A percentile compares a stretch with the other conserved stretches of the same genome.
Evolutionary conservation across 2,113 vertebrate species (phyloP).

Genomic region (Brachyhypopomus gauderio): DNA sequence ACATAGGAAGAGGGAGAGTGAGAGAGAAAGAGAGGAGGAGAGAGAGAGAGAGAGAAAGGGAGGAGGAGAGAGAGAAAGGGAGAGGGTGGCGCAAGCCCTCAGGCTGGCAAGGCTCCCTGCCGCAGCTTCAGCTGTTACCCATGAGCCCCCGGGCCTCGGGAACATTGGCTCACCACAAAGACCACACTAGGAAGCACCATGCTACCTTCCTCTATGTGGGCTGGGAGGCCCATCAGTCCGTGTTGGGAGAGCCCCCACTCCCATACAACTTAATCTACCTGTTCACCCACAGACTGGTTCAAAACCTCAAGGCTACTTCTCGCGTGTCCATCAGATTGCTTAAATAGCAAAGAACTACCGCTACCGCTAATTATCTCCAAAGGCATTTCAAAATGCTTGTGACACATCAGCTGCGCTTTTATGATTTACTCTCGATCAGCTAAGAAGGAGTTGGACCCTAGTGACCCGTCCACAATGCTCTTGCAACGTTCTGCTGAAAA

Average conservation of each 20-base stretch:
- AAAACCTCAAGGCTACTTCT: not conserved
- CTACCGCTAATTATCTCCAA: not conserved
- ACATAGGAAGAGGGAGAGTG: constrained; percentile 82
- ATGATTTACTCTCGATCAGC: not conserved
- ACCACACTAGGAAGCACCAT: constrained; percentile 52
- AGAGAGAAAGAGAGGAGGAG: constrained; percentile 31
- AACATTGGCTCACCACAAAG: constrained; percentile 80
- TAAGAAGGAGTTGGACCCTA: not conserved
- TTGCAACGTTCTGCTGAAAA: not conserved
- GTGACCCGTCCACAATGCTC: not conserved
- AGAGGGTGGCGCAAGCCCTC: constrained; percentile 81
- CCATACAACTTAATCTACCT: constrained; percentile 40
- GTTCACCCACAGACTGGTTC: constrained; percentile 4
- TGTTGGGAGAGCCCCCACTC: constrained; percentile 6
- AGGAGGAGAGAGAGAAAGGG: constrained; percentile 56
- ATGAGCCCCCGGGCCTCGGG: constrained; percentile 83
- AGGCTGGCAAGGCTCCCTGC: constrained; percentile 87
- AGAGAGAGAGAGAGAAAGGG: constrained; percentile 57
- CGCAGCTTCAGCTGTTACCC: constrained; percentile 88
- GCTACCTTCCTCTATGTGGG: constrained; percentile 19
- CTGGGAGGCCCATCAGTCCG: constrained; percentile 28
- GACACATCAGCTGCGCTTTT: not conserved
- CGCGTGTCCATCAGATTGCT: not conserved
- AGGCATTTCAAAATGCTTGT: not conserved
- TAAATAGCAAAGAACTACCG: not conserved